phyloP scores from a whole-genome alignment of 1,140 invertebrate genomes.

The Formica exsecta region DNA sequence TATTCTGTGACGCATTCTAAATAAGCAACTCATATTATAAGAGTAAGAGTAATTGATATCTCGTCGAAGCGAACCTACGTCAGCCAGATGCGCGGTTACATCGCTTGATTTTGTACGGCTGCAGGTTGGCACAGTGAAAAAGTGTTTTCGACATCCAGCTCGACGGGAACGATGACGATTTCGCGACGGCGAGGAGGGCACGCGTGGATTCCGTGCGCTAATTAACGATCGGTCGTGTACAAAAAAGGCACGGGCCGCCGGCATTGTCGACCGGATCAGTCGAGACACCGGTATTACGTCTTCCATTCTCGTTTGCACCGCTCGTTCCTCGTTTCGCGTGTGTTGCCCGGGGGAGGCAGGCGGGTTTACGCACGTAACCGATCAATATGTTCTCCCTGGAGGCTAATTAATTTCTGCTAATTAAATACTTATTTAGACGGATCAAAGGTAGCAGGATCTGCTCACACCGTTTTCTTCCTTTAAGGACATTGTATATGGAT shows the following conservation, averaged over 20 bases:
- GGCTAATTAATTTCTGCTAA: constrained; percentile 64
- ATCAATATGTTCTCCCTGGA: constrained; percentile 44
- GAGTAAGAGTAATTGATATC: constrained; percentile 52
- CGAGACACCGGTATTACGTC: constrained; percentile 75
- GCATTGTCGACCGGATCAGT: constrained; percentile 73
- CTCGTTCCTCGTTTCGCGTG: constrained; percentile 39
- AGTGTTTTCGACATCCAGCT: constrained; percentile 2
- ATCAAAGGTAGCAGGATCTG: constrained; percentile 6
- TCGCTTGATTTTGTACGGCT: constrained; percentile 11
- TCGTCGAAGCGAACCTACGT: not conserved
- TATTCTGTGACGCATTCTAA: constrained; percentile 18
- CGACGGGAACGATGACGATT: constrained; percentile 68
- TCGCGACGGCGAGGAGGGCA: constrained; percentile 63
- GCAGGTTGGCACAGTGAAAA: constrained; percentile 55
- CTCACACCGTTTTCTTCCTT: constrained; percentile 21
- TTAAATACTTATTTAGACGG: constrained; percentile 49
- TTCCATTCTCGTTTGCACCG: constrained; percentile 60
- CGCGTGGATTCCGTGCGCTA: constrained; percentile 73
- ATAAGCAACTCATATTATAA: constrained; percentile 30
- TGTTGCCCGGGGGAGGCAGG: constrained; percentile 1
- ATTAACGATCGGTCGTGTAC: constrained; percentile 74
- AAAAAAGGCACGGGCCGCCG: constrained; percentile 70
- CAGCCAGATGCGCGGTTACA: constrained; percentile 52
- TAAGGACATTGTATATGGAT: constrained; percentile 18
- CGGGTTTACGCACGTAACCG: constrained; percentile 46